Base-by-base conservation (phyloP, 2,113 vertebrate genomes). In the Scomber colias region DNA sequence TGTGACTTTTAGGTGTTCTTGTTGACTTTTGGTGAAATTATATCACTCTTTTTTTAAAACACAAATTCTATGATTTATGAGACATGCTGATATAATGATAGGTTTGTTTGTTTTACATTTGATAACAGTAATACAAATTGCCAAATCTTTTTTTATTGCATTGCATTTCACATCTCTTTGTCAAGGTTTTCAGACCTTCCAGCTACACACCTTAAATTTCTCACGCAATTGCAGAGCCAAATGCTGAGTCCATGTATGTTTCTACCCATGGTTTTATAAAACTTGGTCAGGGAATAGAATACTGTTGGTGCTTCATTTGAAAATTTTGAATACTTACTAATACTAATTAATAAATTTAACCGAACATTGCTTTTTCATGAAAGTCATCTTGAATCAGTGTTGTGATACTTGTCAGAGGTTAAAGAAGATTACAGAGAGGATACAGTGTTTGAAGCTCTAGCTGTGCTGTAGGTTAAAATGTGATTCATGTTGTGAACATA, bases 161-260 rank as follows among this genome's bases (percentile, higher is more conserved):
- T 27, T 27, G 24, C 24, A 27, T 3, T 27, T 2, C 3, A 27
- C 24, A 27, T 27, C 2, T 27, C 24, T 60, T 50, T 65, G 71
- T 77, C 14, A 60, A 74, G 35, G 6, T 50, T 63, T 60, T 71
- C 35, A 56, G 51, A 60, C 70, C 68, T 78, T 82, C n/a, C 30
- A 67, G 30, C 24, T 9, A 2, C 6, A 24, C 48, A 24, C 16
- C 11, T 51, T 31, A 12, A 51, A 75, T 40, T 51, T 55, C 10
- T 15, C 17, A 51, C 35, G 66, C 55, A 71, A 30, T n/a, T 31
- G 8, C 7, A 19, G 17, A 68, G 48, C 27, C 55, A 40, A n/a
- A 53, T 40, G 49, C 65, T 11, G 53, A 77, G 67, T 70, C 83
- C 50, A 76, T 86, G 70, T 12, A 73, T 7, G 15, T 48, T 57